A percentile compares a stretch with the other conserved stretches of the same genome.
Conservation (phyloP, 2,888 invertebrate genomes). For the Masnerella sp. region DNA sequence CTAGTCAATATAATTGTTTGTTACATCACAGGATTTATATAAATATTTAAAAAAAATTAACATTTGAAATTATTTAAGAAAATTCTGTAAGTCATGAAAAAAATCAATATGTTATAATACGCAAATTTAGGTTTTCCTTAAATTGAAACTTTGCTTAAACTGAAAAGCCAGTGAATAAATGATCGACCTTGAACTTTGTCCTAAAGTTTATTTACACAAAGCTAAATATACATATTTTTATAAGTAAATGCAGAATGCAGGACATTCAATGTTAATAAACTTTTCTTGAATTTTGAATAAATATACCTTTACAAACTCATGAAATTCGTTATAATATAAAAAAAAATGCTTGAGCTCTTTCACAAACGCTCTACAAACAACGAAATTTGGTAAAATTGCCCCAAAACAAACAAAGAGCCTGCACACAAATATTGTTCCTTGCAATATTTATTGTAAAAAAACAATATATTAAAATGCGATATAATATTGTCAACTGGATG, state of each 20-base stretch:
- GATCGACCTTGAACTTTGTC: not conserved
- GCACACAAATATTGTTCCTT: not conserved
- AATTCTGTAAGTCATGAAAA: too few species aligned
- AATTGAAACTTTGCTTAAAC: too few species aligned
- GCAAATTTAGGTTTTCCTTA: too few species aligned
- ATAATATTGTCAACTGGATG: conserved; percentile 3
- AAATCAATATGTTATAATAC: too few species aligned
- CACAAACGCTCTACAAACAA: not conserved
- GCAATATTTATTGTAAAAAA: conserved; percentile 22
- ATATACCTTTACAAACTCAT: conserved; percentile 15
- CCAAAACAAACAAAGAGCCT: too few species aligned
- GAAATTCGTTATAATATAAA: conserved; percentile 8
- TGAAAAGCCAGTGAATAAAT: too few species aligned
- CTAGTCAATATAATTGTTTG: too few species aligned
- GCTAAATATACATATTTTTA: conserved; percentile 34
- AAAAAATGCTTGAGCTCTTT: not conserved
- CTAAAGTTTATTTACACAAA: conserved; percentile 36
- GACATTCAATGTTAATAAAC: conserved; percentile 26
- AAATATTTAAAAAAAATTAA: too few species aligned
- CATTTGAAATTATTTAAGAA: too few species aligned
- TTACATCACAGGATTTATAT: too few species aligned
- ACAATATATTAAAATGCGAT: conserved; percentile 3
- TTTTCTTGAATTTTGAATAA: conserved; percentile 25
- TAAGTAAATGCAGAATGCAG: conserved; percentile 20
- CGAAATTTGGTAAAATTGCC: not conserved